phyloP scores from a whole-genome alignment of 2,797 vertebrate species.

The Acestrorhynchus altus region DNA sequence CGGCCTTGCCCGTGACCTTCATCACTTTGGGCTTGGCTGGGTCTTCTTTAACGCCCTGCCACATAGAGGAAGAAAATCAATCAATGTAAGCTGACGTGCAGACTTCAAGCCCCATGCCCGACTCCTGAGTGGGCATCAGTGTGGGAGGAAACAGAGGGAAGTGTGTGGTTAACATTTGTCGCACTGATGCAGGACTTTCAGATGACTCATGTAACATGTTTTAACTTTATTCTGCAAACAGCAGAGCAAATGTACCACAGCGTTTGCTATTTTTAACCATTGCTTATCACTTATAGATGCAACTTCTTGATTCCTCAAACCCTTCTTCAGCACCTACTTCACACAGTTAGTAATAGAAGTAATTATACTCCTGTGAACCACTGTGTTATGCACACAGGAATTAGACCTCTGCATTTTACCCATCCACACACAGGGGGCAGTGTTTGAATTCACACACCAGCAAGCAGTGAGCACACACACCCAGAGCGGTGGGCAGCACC shows the following conservation, averaged over 20 bases:
- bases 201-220: slow-evolving; percentile 29
- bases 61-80: slow-evolving; percentile 60
- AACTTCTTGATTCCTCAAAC: neutral
- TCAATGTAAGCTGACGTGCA: slow-evolving; percentile 6
- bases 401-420: too few relatives aligned
- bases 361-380: too few relatives aligned
- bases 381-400: too few relatives aligned
- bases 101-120: neutral
- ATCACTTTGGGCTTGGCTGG: slow-evolving; percentile 74
- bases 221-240: neutral
- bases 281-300: neutral
- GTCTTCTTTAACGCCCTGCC: slow-evolving; percentile 80
- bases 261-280: slow-evolving; percentile 3
- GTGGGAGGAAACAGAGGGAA: slow-evolving; percentile 38
- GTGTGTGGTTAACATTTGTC: slow-evolving; percentile 29
- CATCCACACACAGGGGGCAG: too few relatives aligned
- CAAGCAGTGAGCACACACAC: too few relatives aligned
- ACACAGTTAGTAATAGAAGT: too few relatives aligned
- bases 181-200: slow-evolving; percentile 3
- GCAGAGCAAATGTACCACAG: neutral
- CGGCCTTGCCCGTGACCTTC: slow-evolving; percentile 80
- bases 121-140: slow-evolving; percentile 34
- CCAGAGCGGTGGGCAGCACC: too few relatives aligned
- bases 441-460: too few relatives aligned
- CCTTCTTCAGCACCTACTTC: neutral